Base-by-base conservation (phyloP, 1,140 invertebrate genomes). In the Trichonephila clavipes region DNA sequence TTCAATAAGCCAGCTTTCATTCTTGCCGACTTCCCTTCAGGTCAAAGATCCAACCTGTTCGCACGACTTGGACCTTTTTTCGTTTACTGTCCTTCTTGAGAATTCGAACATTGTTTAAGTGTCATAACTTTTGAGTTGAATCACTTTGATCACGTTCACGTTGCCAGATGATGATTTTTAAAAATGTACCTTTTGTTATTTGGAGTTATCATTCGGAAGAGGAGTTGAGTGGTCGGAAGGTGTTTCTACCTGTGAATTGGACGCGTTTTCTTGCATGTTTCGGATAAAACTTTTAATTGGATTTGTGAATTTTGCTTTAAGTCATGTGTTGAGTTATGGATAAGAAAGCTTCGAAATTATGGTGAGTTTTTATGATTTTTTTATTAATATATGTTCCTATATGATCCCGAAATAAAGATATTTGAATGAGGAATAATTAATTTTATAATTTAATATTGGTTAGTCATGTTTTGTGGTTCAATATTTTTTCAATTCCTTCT, bases 1-100 rank as follows among this genome's bases (percentile, higher is more conserved):
- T 87, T 87, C 61, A 40, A 12, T 61, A 28, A 40, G 16, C 61
- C 12, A 58, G 44, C 51, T 21, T 83, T 83, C 19, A 28, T 83
- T 64, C 62, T 87, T 34, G 34, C 19, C 21, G 12, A 87, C 85
- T 87, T 87, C 85, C 34, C 28, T 64, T 7, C 59, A 62, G 58
- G 62, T 77, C 58, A 34, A 14, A 87, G 28, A 19, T 64, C 34
- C 18, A 40, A 87, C 59, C 59, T 18, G 44, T 51, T 58, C 19
- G 44, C 44, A 83, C 51, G 51, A 44, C 44, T 83, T 12, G 44
- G 28, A 77, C 72, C 5, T 18, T 77, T 77, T 72, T 72, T 77
- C 34, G 24, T 83, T 83, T 83, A n/a, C 40, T 28, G 6, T 19
- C 8, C 12, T 83, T 83, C 82, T n/a, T 83, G 18, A 16, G 82